phyloP scores from a whole-genome alignment of 2,113 vertebrate genomes.

The Alethe castanea region DNA sequence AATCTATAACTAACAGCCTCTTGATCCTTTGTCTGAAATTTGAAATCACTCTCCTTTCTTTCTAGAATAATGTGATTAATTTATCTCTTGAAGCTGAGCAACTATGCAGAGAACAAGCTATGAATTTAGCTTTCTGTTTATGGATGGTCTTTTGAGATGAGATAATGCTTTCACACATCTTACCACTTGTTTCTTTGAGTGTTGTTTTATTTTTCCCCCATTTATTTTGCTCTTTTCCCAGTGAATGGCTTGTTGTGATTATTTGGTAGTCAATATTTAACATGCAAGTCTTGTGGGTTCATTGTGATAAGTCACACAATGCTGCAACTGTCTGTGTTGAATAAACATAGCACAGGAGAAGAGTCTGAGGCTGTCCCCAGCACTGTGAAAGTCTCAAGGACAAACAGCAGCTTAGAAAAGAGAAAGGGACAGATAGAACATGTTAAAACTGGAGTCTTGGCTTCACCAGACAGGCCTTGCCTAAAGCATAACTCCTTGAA shows the following conservation, averaged over 20 bases:
- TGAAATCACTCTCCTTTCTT: not conserved
- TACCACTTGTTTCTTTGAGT: constrained; percentile 25
- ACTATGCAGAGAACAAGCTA: not conserved
- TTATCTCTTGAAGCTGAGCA: constrained; percentile 28
- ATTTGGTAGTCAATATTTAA: constrained; percentile 43
- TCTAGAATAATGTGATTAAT: constrained; percentile 25
- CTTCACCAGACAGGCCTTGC: not conserved
- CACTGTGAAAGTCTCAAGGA: constrained; percentile 20
- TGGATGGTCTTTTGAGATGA: constrained; percentile 26
- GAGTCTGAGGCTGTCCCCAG: not conserved
- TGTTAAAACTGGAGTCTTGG: not conserved
- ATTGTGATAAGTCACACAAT: constrained; percentile 48
- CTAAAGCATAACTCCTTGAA: not conserved
- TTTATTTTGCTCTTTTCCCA: not conserved
- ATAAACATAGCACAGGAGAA: not conserved
- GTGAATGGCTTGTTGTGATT: constrained; percentile 35
- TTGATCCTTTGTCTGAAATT: not conserved
- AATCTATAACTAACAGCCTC: not conserved
- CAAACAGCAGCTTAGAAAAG: not conserved
- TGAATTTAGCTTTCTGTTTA: constrained; percentile 36
- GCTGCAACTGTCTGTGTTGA: constrained; percentile 11
- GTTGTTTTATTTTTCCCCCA: not conserved
- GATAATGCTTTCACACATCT: constrained; percentile 45
- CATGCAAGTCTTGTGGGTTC: constrained; percentile 41
- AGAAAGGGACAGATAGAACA: not conserved